These are phyloP conservation scores for Balaeniceps rex DNA, from an alignment of 2,113 vertebrate genomes.

Conservation along the genomic window DNA sequence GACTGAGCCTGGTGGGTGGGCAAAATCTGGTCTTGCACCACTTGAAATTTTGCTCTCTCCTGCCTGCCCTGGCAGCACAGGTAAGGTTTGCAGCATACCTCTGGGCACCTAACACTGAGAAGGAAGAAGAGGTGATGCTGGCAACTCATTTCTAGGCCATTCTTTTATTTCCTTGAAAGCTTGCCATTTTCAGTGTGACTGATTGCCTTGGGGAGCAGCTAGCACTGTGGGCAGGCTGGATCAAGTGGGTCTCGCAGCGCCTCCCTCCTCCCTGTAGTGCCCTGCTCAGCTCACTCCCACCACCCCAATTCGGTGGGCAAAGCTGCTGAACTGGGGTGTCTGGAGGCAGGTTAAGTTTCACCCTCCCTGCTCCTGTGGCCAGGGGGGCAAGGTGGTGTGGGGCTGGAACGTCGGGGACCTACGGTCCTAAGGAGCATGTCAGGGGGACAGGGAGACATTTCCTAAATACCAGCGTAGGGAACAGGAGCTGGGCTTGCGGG, in stretches of 20 bases:
- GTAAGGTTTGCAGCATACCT: background rate
- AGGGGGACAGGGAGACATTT: background rate
- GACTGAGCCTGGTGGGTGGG: background rate
- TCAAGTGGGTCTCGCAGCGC: background rate
- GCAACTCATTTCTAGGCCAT: background rate
- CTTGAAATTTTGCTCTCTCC: background rate
- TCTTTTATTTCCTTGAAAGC: background rate
- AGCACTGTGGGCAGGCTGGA: background rate
- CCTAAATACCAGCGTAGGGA: background rate
- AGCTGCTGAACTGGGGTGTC: background rate
- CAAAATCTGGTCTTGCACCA: background rate
- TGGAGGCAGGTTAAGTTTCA: background rate
- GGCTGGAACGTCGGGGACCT: background rate
- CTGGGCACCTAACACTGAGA: background rate
- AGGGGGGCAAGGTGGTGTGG: fast-evolving
- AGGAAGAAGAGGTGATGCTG: background rate
- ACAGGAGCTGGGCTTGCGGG: background rate
- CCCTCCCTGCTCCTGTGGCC: background rate
- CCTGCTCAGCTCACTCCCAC: background rate
- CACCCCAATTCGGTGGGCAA: background rate
- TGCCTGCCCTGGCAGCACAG: background rate
- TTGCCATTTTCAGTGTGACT: background rate
- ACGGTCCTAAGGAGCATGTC: background rate
- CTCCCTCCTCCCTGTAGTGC: background rate
- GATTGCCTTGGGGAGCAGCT: background rate